A percentile compares a stretch with the other conserved stretches of the same genome.
phyloP scores from a whole-genome alignment of 2,888 invertebrate genomes.

The Parnassius orleans region DNA sequence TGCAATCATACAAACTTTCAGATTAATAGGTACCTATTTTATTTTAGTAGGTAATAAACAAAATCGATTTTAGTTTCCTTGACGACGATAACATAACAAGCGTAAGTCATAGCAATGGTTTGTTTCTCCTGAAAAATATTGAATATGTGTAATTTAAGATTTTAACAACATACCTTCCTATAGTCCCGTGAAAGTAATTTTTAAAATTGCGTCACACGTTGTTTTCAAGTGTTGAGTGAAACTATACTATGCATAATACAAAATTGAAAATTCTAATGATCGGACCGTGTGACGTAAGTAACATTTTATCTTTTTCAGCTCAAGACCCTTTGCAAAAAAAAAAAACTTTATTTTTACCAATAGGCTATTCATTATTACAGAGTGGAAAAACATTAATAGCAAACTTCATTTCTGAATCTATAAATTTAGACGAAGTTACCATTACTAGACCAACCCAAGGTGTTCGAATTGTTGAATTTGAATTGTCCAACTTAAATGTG shows the following conservation, averaged over 20 bases:
- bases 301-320: conserved; percentile 2
- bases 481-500: conserved; percentile 81
- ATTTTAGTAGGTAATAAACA: too few relatives aligned
- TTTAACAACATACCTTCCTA: not conserved
- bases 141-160: not conserved
- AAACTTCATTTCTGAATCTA: conserved; percentile 85
- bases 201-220: not conserved
- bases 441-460: conserved; percentile 86
- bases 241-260: conserved; percentile 53
- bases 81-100: conserved; percentile 5
- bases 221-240: conserved; percentile 6
- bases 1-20: too few relatives aligned
- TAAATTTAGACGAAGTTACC: conserved; percentile 82
- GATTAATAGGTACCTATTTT: too few relatives aligned
- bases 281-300: conserved; percentile 78
- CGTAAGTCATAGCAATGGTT: not conserved
- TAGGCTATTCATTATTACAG: conserved; percentile 55
- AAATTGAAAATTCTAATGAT: conserved; percentile 81
- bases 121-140: not conserved
- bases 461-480: conserved; percentile 89
- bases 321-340: not conserved
- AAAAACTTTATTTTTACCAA: conserved; percentile 1
- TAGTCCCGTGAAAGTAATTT: not conserved
- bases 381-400: conserved; percentile 86
- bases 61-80: not conserved